These are phyloP conservation scores for Trichoplusia ni DNA, from an alignment of 1,140 invertebrate species.

Conservation along the genomic window DNA sequence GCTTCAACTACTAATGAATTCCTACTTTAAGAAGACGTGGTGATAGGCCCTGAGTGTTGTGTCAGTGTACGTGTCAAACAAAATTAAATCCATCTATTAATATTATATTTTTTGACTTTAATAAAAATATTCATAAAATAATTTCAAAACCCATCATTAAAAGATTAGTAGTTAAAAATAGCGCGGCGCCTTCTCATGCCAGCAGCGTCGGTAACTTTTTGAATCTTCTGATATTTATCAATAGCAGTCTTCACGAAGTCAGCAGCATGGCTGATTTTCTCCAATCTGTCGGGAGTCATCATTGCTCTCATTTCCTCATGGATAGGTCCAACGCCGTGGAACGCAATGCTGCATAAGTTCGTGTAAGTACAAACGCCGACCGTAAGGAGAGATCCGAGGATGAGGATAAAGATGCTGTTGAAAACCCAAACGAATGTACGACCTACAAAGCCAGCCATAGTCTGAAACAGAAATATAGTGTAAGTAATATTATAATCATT, in stretches of 20 bases:
- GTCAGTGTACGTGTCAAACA: no score
- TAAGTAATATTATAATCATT: no score
- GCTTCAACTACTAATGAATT: no score
- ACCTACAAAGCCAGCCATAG: constrained; percentile 63
- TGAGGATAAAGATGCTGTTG: constrained; percentile 78
- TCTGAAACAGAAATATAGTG: constrained; percentile 55
- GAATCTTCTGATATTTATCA: constrained; percentile 84
- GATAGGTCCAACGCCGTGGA: constrained; percentile 79
- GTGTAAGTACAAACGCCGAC: constrained; percentile 85
- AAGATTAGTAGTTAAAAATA: constrained; percentile 33
- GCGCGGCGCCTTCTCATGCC: constrained; percentile 51
- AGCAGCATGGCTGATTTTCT: constrained; percentile 82
- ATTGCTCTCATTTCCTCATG: constrained; percentile 76
- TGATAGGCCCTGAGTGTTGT: no score
- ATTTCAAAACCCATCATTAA: background rate
- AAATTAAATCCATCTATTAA: no score
- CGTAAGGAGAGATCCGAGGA: constrained; percentile 83
- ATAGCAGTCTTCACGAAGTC: constrained; percentile 85
- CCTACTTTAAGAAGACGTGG: no score
- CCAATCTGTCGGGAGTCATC: constrained; percentile 78
- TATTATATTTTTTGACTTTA: background rate
- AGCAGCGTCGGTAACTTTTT: constrained; percentile 56
- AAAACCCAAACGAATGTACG: constrained; percentile 63
- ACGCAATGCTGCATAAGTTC: constrained; percentile 84
- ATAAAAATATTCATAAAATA: background rate